Base-by-base conservation (phyloP, 2,113 vertebrate species). In the Sinocyclocheilus grahami region DNA sequence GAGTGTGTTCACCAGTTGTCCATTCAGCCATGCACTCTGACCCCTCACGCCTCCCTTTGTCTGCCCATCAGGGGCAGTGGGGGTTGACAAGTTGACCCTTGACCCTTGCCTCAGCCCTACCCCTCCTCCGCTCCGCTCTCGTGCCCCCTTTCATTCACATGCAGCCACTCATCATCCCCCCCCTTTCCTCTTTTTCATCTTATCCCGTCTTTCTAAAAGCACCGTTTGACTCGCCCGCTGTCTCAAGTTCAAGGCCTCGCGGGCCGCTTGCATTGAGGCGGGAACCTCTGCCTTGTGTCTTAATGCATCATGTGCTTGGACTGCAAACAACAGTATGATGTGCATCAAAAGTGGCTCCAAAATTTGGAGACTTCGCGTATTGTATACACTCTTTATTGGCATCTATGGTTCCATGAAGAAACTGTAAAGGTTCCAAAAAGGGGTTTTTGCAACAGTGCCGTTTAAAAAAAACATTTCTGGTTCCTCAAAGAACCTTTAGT, bases 191-290 rank as follows among this genome's bases (percentile, higher is more conserved):
- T 83, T 89, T 89, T 90, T 93, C 92, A 92, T 90, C 91, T 89
- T 90, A 89, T 92, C 90, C 88, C 85, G 69, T 84, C 51, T 84
- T 71, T 74, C 27, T 74, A 55, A 83, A 80, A 91, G 87, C 92
- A 10, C 30, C 2, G 14, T 55, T 75, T 90, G 92, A 91, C 89
- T 93, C 14, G 80, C 84, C 84, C 87, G 92, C 90, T 76, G 92
- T 94, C 94, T 95, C 95, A 95, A 95, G 95, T 95, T 95, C 95
- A 95, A 95, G 94, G 93, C 92, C 92, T 67, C n/a, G 90, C 62
- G 3, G 82, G 78, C 76, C 89, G 81, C 82, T 42, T 24, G n/a
- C 53, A 84, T 63, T 37, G 72, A 87, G 87, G 85, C 91, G 82
- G 88, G 42, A 86, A 90, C 83, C 86, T 80, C 8, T 72, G 63